phyloP scores from a whole-genome alignment of 1,140 invertebrate genomes.

The Megalopta genalis region DNA sequence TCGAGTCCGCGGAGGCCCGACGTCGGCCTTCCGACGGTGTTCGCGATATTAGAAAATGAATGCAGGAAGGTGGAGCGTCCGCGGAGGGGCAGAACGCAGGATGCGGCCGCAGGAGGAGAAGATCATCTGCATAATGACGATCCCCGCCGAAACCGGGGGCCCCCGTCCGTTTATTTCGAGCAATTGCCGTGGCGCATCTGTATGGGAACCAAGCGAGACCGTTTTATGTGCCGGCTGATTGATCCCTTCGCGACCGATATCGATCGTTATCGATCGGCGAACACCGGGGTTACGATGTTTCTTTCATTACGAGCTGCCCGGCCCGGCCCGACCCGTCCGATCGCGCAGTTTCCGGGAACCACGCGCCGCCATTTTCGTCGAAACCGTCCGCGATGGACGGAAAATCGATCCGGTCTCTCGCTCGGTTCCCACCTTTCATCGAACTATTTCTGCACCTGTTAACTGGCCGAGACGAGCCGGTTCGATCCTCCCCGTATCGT shows the following conservation, averaged over 20 bases:
- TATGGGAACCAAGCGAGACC: slow-evolving; percentile 4
- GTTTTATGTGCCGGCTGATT: slow-evolving; percentile 24
- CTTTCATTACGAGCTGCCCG: slow-evolving; percentile 30
- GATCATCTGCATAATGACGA: slow-evolving; percentile 40
- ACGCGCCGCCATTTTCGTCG: background rate
- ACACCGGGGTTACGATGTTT: slow-evolving; percentile 20
- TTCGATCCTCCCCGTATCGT: too few relatives aligned
- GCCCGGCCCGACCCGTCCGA: background rate
- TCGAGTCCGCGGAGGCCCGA: background rate
- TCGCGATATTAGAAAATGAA: slow-evolving; percentile 19
- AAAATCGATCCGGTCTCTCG: background rate
- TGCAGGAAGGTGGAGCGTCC: background rate
- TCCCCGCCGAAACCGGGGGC: background rate
- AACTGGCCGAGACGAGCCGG: too few relatives aligned
- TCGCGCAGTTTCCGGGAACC: slow-evolving; percentile 6
- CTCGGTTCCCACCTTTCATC: background rate
- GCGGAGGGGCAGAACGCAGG: background rate
- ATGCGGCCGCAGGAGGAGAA: background rate
- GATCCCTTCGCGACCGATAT: slow-evolving; percentile 30
- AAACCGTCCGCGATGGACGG: background rate
- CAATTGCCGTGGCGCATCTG: slow-evolving; percentile 33
- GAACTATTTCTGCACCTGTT: background rate
- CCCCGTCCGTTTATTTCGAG: slow-evolving; percentile 29
- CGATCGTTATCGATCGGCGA: slow-evolving; percentile 26
- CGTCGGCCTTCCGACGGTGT: background rate